Percentiles rank a stretch among this genome's conserved stretches.
Evolutionary conservation across 2,797 vertebrate species (phyloP).

Genomic region (Silurus aristotelis): DNA sequence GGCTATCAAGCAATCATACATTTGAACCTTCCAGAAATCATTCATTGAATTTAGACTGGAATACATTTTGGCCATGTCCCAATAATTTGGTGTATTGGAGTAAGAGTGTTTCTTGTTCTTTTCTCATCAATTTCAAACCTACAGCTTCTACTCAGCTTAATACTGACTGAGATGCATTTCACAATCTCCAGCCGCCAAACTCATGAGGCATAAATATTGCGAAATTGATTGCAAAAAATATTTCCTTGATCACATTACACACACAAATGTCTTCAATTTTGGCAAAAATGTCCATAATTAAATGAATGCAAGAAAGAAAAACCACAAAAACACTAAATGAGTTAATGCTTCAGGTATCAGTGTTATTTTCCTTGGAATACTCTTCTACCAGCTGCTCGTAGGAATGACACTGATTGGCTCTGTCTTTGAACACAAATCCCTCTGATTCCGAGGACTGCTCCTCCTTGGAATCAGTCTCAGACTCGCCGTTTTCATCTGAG

Average conservation of each 20-base stretch:
- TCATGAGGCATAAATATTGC: background rate
- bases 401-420: slow-evolving; percentile 81
- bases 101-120: background rate
- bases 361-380: slow-evolving; percentile 84
- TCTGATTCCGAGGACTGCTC: slow-evolving; percentile 85
- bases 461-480: slow-evolving; percentile 79
- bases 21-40: background rate
- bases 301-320: background rate
- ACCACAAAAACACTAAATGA: background rate
- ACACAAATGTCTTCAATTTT: slow-evolving; percentile 17
- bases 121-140: background rate
- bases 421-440: slow-evolving; percentile 84
- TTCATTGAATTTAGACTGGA: background rate
- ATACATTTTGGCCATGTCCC: background rate
- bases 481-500: slow-evolving; percentile 77
- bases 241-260: slow-evolving; percentile 12
- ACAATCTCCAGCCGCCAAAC: slow-evolving; percentile 12
- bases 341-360: slow-evolving; percentile 68
- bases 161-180: slow-evolving; percentile 38
- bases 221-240: background rate
- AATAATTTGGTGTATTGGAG: background rate
- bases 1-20: background rate
- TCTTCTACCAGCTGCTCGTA: slow-evolving; percentile 92
- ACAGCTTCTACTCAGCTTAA: slow-evolving; percentile 16
- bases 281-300: slow-evolving; percentile 16